Conservation (phyloP, 2,113 vertebrate species). For the Pluvialis apricaria region DNA sequence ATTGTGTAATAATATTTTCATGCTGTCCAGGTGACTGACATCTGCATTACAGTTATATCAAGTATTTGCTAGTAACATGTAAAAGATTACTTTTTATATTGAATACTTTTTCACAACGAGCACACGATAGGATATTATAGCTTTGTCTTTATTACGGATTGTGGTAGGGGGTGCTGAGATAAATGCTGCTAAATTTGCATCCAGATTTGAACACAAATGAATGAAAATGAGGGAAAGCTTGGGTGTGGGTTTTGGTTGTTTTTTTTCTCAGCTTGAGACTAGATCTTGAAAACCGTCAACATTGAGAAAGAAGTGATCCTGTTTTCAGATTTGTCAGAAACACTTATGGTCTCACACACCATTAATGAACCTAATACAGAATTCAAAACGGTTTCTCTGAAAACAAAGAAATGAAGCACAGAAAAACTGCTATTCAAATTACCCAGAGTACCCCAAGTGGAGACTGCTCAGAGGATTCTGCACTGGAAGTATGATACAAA, state of each 20-base stretch:
- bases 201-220: neutral
- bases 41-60: neutral
- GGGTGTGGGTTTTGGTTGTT: neutral
- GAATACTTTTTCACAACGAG: neutral
- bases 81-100: neutral
- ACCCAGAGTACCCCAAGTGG: neutral
- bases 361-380: neutral
- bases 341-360: neutral
- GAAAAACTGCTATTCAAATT: neutral
- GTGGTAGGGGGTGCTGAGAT: neutral
- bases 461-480: neutral
- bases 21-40: neutral
- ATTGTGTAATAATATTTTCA: neutral
- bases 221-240: neutral
- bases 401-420: neutral
- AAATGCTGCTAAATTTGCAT: neutral
- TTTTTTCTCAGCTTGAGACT: neutral
- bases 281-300: neutral
- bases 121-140: neutral
- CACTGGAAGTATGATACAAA: neutral
- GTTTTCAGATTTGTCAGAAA: neutral
- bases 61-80: neutral
- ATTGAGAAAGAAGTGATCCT: neutral
- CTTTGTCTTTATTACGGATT: neutral
- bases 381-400: neutral